Percentiles rank a stretch among this genome's conserved stretches.
phyloP scores from a whole-genome alignment of 2,113 vertebrate genomes.

The Neogobius melanostomus region DNA sequence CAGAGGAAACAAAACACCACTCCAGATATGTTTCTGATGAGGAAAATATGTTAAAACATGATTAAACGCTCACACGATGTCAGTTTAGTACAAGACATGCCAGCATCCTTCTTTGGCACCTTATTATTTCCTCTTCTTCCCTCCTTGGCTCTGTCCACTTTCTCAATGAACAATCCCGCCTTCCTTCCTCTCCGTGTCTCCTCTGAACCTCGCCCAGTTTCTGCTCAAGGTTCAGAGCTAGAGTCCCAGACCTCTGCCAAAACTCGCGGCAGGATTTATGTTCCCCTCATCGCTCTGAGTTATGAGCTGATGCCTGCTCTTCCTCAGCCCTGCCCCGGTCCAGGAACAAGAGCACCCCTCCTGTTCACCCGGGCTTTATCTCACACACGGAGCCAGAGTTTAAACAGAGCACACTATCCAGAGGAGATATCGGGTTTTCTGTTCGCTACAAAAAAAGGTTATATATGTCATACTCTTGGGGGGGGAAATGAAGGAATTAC shows the following conservation, averaged over 20 bases:
- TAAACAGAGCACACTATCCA: constrained; percentile 1
- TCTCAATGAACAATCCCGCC: neutral
- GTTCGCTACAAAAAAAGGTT: neutral
- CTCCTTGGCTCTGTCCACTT: neutral
- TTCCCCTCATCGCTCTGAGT: neutral
- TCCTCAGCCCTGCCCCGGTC: constrained; percentile 1
- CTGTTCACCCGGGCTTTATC: neutral
- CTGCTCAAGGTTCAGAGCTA: neutral
- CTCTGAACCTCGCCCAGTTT: neutral
- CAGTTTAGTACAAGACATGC: neutral
- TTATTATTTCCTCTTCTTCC: neutral
- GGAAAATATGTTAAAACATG: too few species aligned
- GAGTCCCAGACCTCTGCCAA: neutral
- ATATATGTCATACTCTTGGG: neutral
- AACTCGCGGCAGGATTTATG: constrained; percentile 3
- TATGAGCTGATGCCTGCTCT: constrained; percentile 7
- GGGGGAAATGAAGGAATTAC: neutral
- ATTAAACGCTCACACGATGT: too few species aligned
- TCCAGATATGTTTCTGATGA: too few species aligned
- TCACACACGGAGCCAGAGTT: neutral
- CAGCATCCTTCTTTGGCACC: neutral
- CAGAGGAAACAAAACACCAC: too few species aligned
- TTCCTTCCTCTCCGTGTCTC: neutral
- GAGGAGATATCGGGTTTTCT: neutral
- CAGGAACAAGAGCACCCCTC: neutral